Evolutionary conservation across 1,140 invertebrate species (phyloP).

Genomic region (Eupeodes corollae): DNA sequence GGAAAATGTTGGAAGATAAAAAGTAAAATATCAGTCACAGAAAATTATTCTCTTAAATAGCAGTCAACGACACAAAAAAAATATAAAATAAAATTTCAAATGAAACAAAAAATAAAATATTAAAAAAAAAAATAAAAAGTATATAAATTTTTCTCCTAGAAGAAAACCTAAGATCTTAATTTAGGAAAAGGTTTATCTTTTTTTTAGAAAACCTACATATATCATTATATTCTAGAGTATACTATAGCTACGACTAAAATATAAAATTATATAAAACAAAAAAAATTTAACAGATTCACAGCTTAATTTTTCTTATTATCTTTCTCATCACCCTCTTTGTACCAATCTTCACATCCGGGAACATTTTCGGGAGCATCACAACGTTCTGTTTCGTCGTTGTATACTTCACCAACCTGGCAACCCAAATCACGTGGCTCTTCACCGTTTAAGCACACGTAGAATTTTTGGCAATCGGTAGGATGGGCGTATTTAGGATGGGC

Average conservation of each 20-base stretch:
- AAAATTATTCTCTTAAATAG: background rate
- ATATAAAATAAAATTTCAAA: background rate
- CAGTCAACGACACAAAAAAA: background rate
- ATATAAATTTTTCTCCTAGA: background rate
- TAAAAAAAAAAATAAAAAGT: background rate
- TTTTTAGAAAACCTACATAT: background rate
- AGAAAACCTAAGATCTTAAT: background rate
- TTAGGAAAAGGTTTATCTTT: background rate
- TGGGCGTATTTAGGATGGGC: constrained; percentile 81
- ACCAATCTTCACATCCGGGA: constrained; percentile 79
- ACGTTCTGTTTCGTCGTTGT: constrained; percentile 68
- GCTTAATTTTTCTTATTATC: constrained; percentile 16
- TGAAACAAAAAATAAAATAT: background rate
- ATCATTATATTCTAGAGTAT: background rate
- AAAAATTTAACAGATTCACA: background rate
- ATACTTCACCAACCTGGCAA: constrained; percentile 73
- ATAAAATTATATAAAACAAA: background rate
- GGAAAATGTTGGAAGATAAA: no score
- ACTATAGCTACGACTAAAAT: background rate
- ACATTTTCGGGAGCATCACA: constrained; percentile 82
- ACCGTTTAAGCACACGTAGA: constrained; percentile 76
- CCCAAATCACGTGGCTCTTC: constrained; percentile 73
- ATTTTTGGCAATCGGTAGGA: constrained; percentile 72
- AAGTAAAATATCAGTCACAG: no score
- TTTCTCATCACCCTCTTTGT: constrained; percentile 54